Conservation (phyloP, 1,140 invertebrate genomes). For the Nasonia vitripennis region DNA sequence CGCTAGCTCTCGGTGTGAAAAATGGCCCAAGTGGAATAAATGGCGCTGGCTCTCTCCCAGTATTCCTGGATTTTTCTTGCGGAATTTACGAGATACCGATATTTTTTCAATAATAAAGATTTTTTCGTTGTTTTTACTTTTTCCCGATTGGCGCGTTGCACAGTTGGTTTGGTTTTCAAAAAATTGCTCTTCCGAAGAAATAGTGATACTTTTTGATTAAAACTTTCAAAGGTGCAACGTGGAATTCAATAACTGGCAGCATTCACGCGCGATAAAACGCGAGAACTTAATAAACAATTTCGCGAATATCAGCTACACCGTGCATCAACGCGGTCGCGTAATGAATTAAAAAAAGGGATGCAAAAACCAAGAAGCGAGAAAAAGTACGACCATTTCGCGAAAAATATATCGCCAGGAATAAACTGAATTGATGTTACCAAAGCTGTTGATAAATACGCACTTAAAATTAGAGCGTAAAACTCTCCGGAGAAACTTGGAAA, state of each 20-base stretch:
- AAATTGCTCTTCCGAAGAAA: no score
- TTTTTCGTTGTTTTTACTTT: no score
- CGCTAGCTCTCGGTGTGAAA: constrained; percentile 12
- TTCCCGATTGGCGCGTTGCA: no score
- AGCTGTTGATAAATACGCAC: constrained; percentile 1
- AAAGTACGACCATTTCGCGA: background rate
- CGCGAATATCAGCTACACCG: background rate
- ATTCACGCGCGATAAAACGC: no score
- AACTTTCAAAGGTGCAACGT: no score
- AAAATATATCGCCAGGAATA: constrained; percentile 4
- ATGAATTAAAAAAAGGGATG: constrained; percentile 2
- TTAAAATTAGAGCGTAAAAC: constrained; percentile 16
- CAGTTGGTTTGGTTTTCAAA: no score
- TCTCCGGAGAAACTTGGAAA: constrained; percentile 1
- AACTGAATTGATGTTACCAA: constrained; percentile 5
- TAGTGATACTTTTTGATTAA: no score
- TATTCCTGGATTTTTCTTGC: constrained; percentile 5
- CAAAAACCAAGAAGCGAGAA: background rate
- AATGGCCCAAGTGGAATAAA: constrained; percentile 24
- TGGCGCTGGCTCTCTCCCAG: background rate
- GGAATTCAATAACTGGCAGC: no score
- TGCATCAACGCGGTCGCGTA: background rate
- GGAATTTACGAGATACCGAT: background rate
- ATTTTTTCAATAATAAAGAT: background rate
- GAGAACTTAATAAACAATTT: background rate